Conservation (phyloP, 2,113 vertebrate genomes). For the Leucopsar rothschildi region DNA sequence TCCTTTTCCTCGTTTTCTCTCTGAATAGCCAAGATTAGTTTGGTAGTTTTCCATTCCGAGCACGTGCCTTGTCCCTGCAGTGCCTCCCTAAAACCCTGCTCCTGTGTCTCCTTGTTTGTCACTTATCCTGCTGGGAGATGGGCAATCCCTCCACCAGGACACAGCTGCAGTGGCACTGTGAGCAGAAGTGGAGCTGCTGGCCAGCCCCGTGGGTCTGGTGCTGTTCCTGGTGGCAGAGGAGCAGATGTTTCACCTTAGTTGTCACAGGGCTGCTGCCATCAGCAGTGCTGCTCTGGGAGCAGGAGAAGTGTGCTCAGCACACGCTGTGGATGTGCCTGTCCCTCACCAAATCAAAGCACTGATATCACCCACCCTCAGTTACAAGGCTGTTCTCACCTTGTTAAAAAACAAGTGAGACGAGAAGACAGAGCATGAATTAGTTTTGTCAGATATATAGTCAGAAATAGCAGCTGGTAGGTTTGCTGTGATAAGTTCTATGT, state of each 20-base stretch:
- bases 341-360: background rate
- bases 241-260: background rate
- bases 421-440: background rate
- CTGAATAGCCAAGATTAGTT: background rate
- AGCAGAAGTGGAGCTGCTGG: background rate
- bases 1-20: background rate
- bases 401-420: background rate
- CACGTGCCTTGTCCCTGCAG: accelerated
- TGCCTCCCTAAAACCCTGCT: background rate
- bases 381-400: background rate
- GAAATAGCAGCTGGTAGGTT: background rate
- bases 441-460: background rate
- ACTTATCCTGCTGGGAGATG: background rate
- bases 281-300: background rate
- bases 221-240: background rate
- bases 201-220: accelerated
- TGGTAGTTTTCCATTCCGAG: background rate
- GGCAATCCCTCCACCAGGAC: background rate
- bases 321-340: accelerated
- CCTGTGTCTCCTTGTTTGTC: background rate
- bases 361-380: background rate
- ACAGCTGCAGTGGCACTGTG: accelerated
- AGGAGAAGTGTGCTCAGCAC: background rate
- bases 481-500: background rate
- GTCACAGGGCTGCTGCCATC: accelerated